Conservation (phyloP, 2,113 vertebrate genomes). For the Cricetomys ansorgei region DNA sequence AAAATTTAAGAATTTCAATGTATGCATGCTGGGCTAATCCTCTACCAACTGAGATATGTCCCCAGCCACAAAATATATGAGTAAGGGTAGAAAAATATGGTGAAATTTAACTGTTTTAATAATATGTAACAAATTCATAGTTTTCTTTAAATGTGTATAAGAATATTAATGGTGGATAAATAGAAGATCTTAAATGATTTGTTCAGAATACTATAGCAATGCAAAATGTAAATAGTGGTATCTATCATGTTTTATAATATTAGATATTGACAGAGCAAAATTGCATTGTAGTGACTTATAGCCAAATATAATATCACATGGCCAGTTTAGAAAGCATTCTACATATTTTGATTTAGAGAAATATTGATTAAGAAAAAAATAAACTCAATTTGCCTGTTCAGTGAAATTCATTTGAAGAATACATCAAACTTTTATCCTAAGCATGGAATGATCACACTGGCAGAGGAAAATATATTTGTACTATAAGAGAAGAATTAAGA, state of each 20-base stretch:
- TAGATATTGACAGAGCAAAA: background rate
- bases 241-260: background rate
- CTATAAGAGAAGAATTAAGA: background rate
- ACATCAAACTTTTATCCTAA: background rate
- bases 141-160: background rate
- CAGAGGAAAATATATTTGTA: background rate
- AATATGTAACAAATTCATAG: background rate
- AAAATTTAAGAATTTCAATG: background rate
- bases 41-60: background rate
- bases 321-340: background rate
- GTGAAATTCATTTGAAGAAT: background rate
- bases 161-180: background rate
- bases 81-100: background rate
- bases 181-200: background rate
- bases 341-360: background rate
- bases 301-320: background rate
- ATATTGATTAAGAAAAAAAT: background rate
- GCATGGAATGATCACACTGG: background rate
- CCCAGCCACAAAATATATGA: background rate
- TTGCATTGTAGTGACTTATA: background rate
- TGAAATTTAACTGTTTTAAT: background rate
- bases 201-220: rapidly evolving
- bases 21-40: background rate
- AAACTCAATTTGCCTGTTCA: background rate
- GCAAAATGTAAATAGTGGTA: background rate